Evolutionary conservation across 2,113 vertebrate genomes (phyloP), one percentile per base, ranked within the genome.

Genomic region (Mesembrinibis cayennensis): DNA sequence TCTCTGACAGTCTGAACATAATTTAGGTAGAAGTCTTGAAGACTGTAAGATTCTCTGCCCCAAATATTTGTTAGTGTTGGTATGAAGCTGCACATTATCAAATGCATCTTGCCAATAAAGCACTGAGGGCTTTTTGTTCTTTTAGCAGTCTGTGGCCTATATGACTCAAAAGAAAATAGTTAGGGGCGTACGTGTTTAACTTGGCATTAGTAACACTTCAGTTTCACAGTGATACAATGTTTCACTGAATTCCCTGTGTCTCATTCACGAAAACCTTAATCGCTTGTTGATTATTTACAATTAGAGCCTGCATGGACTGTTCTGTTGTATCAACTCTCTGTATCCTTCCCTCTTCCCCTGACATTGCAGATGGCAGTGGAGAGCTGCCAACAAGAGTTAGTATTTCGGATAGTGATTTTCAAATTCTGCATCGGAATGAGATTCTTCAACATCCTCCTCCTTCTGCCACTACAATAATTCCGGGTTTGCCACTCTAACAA

Each of bases 91-190:
- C 76, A 56, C 74, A 7, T 90, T 83, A 52, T 95, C 76, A 47
- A 65, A 69, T 27, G 30, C 58, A 32, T 88, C 58, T 55, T 85
- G 88, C 90, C 91, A 92, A 19, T 36, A 44, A 25, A 93, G 22
- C 49, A 86, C 74, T 96, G 89, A 95, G 58, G 36, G 55, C 20
- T 81, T 92, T 95, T 96, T 92, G 62, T 93, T 88, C 71, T 70
- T 49, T 47, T 12, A 78, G 77, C 50, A 65, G 65, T 23, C 45
- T 69, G 32, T 73, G 78, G 44, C 45, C 56, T 82, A 15, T 66
- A 45, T 61, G 86, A 59, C 72, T 69, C 1, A 21, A 85, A 91
- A 90, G 55, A 74, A 89, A 86, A 62, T 18, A 82, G 22, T 59
- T 66, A 18, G 50, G 29, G 72, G 44, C 53, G 73, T 63, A 6